A percentile compares a stretch with the other conserved stretches of the same genome.
These are phyloP conservation scores for Oryzias javanicus DNA, from an alignment of 2,113 vertebrate species.

Conservation along the genomic window DNA sequence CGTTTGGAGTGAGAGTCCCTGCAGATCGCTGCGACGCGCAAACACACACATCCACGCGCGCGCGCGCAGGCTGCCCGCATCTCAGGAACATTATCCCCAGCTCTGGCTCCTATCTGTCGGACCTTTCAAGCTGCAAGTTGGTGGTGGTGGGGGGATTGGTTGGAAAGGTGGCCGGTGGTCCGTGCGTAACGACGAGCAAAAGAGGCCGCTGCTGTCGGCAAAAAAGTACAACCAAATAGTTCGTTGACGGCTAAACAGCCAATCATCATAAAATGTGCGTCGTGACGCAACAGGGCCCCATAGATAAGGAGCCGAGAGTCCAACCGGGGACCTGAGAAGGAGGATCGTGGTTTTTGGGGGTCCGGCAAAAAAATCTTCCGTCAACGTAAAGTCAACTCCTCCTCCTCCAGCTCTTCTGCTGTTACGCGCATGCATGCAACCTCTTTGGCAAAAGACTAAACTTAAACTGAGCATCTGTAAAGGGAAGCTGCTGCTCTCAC, in stretches of 20 bases:
- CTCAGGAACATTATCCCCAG: not conserved
- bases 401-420: slow-evolving; percentile 80
- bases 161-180: slow-evolving; percentile 19
- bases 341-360: slow-evolving; percentile 76
- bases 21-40: slow-evolving; percentile 19
- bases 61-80: slow-evolving; percentile 18
- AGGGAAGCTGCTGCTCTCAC: slow-evolving; percentile 51
- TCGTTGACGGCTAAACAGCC: slow-evolving; percentile 78
- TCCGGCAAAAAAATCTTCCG: slow-evolving; percentile 78
- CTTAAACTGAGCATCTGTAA: slow-evolving; percentile 41
- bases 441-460: slow-evolving; percentile 61
- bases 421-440: slow-evolving; percentile 72
- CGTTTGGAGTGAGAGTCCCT: slow-evolving; percentile 34
- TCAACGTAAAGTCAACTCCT: slow-evolving; percentile 78
- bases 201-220: slow-evolving; percentile 22
- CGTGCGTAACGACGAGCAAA: slow-evolving; percentile 22
- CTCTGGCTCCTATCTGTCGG: not conserved
- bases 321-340: slow-evolving; percentile 80
- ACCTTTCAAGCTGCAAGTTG: slow-evolving; percentile 6
- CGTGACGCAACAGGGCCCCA: slow-evolving; percentile 88
- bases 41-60: not conserved
- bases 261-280: slow-evolving; percentile 83
- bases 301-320: slow-evolving; percentile 95
- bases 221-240: slow-evolving; percentile 64
- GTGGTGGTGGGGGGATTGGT: not conserved